A percentile compares a stretch with the other conserved stretches of the same genome.
Conservation (phyloP, 2,797 vertebrate genomes). For the Tokudaia tokunoshimensis region DNA sequence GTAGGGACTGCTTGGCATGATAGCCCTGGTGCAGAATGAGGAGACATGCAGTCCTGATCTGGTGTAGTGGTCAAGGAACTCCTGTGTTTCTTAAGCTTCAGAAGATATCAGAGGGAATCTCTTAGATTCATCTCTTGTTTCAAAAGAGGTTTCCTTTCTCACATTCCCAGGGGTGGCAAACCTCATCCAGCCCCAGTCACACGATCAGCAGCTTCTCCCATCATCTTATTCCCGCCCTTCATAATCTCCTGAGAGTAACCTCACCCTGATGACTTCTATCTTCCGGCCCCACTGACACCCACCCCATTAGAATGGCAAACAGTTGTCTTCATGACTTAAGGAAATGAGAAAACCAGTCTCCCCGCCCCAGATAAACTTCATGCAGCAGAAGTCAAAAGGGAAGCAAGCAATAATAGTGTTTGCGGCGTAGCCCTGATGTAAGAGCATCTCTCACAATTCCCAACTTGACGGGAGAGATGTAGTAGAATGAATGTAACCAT, state of each 20-base stretch:
- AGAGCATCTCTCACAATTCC: neutral
- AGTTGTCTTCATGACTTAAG: conserved; percentile 18
- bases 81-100: neutral
- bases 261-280: neutral
- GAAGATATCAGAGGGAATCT: neutral
- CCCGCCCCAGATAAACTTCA: neutral
- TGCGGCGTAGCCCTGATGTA: neutral
- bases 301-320: neutral
- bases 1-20: neutral
- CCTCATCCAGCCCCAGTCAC: neutral
- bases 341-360: neutral
- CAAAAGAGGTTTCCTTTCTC: neutral
- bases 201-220: neutral
- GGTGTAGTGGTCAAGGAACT: neutral
- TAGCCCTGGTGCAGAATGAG: neutral
- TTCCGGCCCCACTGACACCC: neutral
- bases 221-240: neutral
- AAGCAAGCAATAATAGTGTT: neutral
- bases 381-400: neutral
- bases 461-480: neutral
- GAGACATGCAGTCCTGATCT: neutral
- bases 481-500: neutral
- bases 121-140: neutral
- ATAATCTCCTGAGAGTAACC: neutral
- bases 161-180: neutral